These are phyloP conservation scores for Electrophaes corylata DNA, from an alignment of 2,888 invertebrate species.

Conservation along the genomic window DNA sequence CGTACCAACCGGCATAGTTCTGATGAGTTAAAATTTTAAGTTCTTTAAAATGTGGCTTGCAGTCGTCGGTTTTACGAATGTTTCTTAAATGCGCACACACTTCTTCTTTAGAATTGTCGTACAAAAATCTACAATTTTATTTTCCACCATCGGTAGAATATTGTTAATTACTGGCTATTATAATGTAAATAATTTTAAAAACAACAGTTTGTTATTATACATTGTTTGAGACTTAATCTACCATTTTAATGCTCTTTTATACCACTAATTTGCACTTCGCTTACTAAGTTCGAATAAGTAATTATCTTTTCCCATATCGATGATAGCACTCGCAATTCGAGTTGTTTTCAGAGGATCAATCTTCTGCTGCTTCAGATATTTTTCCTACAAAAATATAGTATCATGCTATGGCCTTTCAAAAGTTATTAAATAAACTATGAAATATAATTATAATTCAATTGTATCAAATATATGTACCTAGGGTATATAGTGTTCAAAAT, in stretches of 20 bases:
- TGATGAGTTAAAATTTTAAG: no score
- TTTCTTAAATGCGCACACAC: no score
- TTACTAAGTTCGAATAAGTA: conserved; percentile 5
- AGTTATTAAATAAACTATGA: background rate
- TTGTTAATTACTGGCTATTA: background rate
- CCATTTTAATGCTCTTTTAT: conserved; percentile 1
- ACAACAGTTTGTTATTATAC: background rate
- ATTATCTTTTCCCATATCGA: conserved; percentile 16
- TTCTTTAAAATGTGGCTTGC: no score
- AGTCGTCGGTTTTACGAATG: no score
- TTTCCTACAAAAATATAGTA: conserved; percentile 45
- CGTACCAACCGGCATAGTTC: no score
- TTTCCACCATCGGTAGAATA: background rate
- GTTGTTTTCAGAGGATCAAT: background rate
- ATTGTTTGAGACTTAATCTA: background rate
- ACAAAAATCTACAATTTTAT: background rate
- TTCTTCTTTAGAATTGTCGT: no score
- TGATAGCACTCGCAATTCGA: conserved; percentile 6
- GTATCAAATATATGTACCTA: no score
- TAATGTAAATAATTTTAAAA: background rate
- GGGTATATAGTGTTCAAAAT: no score
- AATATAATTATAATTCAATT: no score
- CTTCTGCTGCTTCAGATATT: conserved; percentile 20
- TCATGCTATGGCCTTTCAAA: background rate
- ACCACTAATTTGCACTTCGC: conserved; percentile 9